phyloP scores from a whole-genome alignment of 2,797 vertebrate genomes.

The Sebastes glaucus region DNA sequence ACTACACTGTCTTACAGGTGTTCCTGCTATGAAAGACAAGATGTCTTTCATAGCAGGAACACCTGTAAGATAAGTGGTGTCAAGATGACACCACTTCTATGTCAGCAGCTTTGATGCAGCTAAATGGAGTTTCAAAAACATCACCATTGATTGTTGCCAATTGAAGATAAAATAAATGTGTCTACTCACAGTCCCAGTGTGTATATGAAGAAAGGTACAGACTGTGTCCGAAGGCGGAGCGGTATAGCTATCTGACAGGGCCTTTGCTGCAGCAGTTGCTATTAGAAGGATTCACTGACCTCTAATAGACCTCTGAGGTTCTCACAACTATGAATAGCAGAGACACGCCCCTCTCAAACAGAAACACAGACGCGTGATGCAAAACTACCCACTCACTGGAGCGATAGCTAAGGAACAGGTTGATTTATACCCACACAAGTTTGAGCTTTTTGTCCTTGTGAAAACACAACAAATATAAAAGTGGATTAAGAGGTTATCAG shows the following conservation, averaged over 20 bases:
- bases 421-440: background rate
- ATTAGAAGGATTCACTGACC: constrained; percentile 71
- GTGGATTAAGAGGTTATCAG: background rate
- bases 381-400: constrained; percentile 12
- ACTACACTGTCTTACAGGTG: background rate
- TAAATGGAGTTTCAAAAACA: background rate
- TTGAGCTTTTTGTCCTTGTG: background rate
- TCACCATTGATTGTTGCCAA: background rate
- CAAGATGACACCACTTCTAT: background rate
- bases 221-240: constrained; percentile 14
- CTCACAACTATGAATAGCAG: constrained; percentile 83
- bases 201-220: constrained; percentile 15
- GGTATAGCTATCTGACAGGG: constrained; percentile 43
- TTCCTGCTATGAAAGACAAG: background rate
- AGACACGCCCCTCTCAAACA: constrained; percentile 70
- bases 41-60: background rate
- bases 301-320: constrained; percentile 73
- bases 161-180: background rate
- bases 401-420: background rate
- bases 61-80: too few relatives aligned
- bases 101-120: background rate
- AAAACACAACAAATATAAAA: background rate
- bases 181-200: constrained; percentile 65
- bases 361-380: constrained; percentile 61
- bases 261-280: constrained; percentile 52